Evolutionary conservation across 64 coral and sea anemone genomes (phyloP).

Genomic region (Porites lutea): DNA sequence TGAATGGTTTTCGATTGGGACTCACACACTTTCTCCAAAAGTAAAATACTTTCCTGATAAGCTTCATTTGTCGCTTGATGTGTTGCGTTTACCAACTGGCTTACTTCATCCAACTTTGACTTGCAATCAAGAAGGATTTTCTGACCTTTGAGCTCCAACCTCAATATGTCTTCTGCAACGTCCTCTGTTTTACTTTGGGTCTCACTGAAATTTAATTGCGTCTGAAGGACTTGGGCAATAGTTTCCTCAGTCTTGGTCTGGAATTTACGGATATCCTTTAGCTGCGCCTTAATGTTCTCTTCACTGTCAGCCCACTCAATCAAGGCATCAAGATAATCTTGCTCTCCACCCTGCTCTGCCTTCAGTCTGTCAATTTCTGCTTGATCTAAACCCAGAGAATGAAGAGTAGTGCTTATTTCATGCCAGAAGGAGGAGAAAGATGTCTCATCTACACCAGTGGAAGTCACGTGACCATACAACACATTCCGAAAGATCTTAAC

Average conservation of each 20-base stretch:
- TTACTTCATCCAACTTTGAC: neutral
- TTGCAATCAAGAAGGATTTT: neutral
- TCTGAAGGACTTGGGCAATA: neutral
- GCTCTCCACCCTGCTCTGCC: constrained; percentile 20
- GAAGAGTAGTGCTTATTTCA: too few species aligned
- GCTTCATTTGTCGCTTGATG: too few species aligned
- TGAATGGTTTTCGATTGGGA: too few species aligned
- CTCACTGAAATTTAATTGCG: neutral
- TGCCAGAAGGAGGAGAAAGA: too few species aligned
- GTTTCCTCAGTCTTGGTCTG: neutral
- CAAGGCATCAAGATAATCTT: constrained; percentile 10
- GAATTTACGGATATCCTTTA: neutral
- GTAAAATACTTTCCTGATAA: too few species aligned
- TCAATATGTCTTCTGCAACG: constrained; percentile 1
- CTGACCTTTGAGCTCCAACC: neutral
- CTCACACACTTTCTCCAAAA: too few species aligned
- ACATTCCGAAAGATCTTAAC: too few species aligned
- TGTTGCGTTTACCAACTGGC: too few species aligned
- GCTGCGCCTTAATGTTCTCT: constrained; percentile 28
- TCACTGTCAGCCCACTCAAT: constrained; percentile 23
- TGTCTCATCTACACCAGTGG: too few species aligned
- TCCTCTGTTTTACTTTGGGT: neutral
- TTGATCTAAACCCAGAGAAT: neutral
- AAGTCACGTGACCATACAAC: too few species aligned
- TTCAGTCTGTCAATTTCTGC: constrained; percentile 64